A percentile compares a stretch with the other conserved stretches of the same genome.
phyloP scores from a whole-genome alignment of 53 echinoderm and acorn worm species.

The Patiria pectinifera region DNA sequence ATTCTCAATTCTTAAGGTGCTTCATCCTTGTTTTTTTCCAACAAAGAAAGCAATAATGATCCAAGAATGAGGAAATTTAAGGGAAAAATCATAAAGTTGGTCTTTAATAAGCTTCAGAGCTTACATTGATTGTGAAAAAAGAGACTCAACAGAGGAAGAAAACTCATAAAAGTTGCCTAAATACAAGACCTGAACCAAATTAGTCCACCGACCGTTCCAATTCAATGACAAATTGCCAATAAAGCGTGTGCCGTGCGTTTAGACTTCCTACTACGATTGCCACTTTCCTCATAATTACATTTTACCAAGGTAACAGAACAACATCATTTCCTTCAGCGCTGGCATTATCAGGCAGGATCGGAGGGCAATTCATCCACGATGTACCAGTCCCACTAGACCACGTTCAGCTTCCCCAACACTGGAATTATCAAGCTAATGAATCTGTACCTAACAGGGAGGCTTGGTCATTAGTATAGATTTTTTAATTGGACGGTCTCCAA shows the following conservation, averaged over 20 bases:
- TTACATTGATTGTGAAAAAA: no score
- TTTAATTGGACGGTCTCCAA: not conserved
- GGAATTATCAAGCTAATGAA: not conserved
- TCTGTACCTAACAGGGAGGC: not conserved
- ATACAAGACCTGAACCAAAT: not conserved
- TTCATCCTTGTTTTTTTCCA: no score
- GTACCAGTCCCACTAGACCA: not conserved
- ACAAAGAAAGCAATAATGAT: no score
- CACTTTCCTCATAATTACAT: conserved; percentile 6
- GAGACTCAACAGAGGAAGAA: no score
- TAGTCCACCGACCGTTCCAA: not conserved
- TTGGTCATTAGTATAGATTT: not conserved
- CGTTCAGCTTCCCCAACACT: not conserved
- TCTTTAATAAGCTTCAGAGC: no score
- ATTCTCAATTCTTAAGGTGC: no score
- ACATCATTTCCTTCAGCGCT: not conserved
- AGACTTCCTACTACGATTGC: not conserved
- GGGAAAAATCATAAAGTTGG: no score
- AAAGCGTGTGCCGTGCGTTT: not conserved
- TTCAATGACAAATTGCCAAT: not conserved
- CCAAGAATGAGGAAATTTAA: no score
- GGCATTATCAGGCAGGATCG: not conserved
- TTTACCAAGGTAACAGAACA: conserved; percentile 4
- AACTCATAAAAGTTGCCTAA: no score
- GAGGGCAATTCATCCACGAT: not conserved